phyloP scores from a whole-genome alignment of 2,113 vertebrate genomes.

The Ceyx melanurus region DNA sequence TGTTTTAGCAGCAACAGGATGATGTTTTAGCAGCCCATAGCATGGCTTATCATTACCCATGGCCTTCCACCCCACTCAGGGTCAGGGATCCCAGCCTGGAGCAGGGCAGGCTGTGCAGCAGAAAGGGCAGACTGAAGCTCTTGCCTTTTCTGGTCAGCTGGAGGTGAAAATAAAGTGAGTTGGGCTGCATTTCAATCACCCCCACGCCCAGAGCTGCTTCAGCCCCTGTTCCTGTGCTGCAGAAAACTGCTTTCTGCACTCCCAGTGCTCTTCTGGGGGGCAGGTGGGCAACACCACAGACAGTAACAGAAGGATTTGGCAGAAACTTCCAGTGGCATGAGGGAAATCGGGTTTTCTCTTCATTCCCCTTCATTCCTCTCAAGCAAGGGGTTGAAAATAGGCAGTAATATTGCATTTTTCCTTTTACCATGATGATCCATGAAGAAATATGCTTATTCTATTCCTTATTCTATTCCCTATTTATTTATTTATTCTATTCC shows the following conservation, averaged over 20 bases:
- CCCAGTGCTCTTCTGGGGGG: not conserved
- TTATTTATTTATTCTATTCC: too few relatives aligned
- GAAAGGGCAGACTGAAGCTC: constrained; percentile 17
- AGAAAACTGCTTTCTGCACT: not conserved
- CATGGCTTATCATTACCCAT: not conserved
- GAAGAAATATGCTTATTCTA: not conserved
- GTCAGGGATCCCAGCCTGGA: not conserved
- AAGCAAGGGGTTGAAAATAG: not conserved
- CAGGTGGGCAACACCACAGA: not conserved
- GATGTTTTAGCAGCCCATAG: too few relatives aligned
- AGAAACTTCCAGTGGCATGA: not conserved
- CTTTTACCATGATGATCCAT: not conserved
- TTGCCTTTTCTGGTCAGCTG: not conserved
- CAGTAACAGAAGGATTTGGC: not conserved
- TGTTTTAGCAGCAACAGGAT: too few relatives aligned
- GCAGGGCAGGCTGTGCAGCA: not conserved
- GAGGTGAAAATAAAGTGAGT: not conserved
- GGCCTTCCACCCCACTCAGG: not conserved
- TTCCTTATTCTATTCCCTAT: too few relatives aligned
- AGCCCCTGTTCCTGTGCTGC: not conserved
- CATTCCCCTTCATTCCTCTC: not conserved
- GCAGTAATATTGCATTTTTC: not conserved
- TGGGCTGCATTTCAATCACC: constrained; percentile 27
- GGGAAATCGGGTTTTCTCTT: not conserved
- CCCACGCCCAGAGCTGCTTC: not conserved